A percentile compares a stretch with the other conserved stretches of the same genome.
phyloP scores from a whole-genome alignment of 1,140 invertebrate genomes.

The Drosophila ohnishii region DNA sequence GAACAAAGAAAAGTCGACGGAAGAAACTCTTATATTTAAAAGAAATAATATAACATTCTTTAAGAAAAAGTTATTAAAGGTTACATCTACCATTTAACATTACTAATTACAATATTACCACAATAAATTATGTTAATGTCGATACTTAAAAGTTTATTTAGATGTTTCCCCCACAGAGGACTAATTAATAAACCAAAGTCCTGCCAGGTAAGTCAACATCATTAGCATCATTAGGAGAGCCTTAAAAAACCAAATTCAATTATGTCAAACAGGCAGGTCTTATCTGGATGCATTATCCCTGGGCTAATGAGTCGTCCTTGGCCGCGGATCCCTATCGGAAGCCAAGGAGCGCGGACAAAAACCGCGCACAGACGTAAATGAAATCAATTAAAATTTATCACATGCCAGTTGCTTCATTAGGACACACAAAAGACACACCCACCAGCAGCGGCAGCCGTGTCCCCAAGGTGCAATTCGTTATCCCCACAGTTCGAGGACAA shows the following conservation, averaged over 20 bases:
- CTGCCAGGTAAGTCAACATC: slow-evolving; percentile 1
- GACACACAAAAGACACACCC: slow-evolving; percentile 51
- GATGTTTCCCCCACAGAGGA: no score
- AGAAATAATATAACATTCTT: no score
- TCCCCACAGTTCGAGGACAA: slow-evolving; percentile 64
- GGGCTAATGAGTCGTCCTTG: slow-evolving; percentile 64
- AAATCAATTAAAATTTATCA: slow-evolving; percentile 82
- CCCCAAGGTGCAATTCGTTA: slow-evolving; percentile 80
- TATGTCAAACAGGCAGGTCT: slow-evolving; percentile 63
- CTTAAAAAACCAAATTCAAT: slow-evolving; percentile 62
- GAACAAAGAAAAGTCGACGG: no score
- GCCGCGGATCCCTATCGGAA: slow-evolving; percentile 51
- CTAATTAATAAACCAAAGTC: slow-evolving; percentile 10
- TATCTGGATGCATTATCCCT: slow-evolving; percentile 72
- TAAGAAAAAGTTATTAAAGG: not conserved
- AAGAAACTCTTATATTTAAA: not conserved
- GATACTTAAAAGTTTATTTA: slow-evolving; percentile 7
- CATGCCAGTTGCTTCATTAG: slow-evolving; percentile 66
- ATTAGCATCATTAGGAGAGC: slow-evolving; percentile 39
- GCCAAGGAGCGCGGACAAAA: slow-evolving; percentile 22
- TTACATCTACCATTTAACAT: not conserved
- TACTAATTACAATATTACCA: not conserved
- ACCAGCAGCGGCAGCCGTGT: slow-evolving; percentile 20
- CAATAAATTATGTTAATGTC: slow-evolving; percentile 4
- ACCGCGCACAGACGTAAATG: slow-evolving; percentile 47